These are phyloP conservation scores for Micrasema longulum DNA, from an alignment of 1,140 invertebrate genomes.

Conservation along the genomic window DNA sequence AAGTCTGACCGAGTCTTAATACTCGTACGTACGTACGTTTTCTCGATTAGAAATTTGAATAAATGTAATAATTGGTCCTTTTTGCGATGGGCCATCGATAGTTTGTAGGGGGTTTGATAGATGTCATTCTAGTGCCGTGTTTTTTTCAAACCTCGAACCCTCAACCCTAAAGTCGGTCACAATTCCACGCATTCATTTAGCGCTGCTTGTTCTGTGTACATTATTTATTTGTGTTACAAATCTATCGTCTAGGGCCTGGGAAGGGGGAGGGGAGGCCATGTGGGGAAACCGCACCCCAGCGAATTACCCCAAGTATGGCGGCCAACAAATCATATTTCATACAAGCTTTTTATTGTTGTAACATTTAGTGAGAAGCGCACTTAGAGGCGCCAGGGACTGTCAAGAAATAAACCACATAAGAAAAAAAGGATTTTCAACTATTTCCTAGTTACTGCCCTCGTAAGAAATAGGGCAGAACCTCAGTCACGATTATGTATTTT, in stretches of 20 bases:
- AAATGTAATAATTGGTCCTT: no score
- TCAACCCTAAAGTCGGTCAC: slow-evolving; percentile 32
- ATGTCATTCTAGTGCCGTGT: slow-evolving; percentile 29
- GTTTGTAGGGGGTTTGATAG: slow-evolving; percentile 15
- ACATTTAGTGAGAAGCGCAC: slow-evolving; percentile 50
- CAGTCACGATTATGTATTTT: no score
- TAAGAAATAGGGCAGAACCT: no score
- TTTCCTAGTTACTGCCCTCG: no score
- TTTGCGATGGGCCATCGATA: neutral
- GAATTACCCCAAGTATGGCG: slow-evolving; percentile 52
- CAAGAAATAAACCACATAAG: neutral
- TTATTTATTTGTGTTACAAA: slow-evolving; percentile 55
- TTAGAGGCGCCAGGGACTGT: slow-evolving; percentile 10
- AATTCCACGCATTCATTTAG: slow-evolving; percentile 51
- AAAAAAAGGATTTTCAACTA: neutral
- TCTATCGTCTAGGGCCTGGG: slow-evolving; percentile 42
- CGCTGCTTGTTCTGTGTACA: slow-evolving; percentile 50
- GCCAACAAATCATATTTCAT: slow-evolving; percentile 56
- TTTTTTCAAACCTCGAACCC: slow-evolving; percentile 7
- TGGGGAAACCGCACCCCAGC: slow-evolving; percentile 53
- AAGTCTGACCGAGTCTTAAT: no score
- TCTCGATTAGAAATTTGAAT: no score
- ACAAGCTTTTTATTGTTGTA: slow-evolving; percentile 54
- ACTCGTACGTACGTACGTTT: no score
- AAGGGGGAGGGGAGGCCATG: slow-evolving; percentile 45